A percentile compares a stretch with the other conserved stretches of the same genome.
Evolutionary conservation across 2,888 invertebrate genomes (phyloP).

Genomic region (Leistus spinibarbis): DNA sequence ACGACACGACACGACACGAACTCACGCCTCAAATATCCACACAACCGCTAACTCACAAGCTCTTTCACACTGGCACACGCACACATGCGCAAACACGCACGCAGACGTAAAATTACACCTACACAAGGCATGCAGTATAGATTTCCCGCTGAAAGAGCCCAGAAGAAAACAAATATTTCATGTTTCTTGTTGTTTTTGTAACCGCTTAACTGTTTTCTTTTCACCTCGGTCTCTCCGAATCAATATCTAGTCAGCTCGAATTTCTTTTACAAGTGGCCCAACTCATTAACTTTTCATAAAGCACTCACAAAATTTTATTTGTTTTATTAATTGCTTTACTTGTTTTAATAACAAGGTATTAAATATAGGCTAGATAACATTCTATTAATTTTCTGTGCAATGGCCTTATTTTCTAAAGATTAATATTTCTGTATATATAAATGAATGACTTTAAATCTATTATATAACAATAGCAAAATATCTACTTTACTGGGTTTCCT

Average conservation of each 20-base stretch:
- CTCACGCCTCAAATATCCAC: neutral
- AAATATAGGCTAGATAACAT: too few species aligned
- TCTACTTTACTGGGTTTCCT: too few species aligned
- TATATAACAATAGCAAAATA: too few species aligned
- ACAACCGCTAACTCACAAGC: neutral
- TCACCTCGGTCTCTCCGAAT: neutral
- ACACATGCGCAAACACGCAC: neutral
- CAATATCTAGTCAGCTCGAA: neutral
- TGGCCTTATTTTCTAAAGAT: too few species aligned
- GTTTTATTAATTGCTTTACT: neutral
- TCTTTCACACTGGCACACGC: neutral
- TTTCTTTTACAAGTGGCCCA: neutral
- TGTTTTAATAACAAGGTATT: neutral
- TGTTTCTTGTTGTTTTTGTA: slow-evolving; percentile 21
- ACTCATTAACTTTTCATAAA: neutral
- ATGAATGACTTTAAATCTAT: too few species aligned
- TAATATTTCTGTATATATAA: too few species aligned
- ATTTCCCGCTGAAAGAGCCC: slow-evolving; percentile 3
- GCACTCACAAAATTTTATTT: neutral
- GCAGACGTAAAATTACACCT: slow-evolving; percentile 2
- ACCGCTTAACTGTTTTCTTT: neutral
- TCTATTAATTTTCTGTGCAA: too few species aligned
- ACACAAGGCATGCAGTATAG: neutral
- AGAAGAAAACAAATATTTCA: slow-evolving; percentile 27
- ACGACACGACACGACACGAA: neutral